Evolutionary conservation across 2,113 vertebrate species (phyloP).

Genomic region (Eira barbara): DNA sequence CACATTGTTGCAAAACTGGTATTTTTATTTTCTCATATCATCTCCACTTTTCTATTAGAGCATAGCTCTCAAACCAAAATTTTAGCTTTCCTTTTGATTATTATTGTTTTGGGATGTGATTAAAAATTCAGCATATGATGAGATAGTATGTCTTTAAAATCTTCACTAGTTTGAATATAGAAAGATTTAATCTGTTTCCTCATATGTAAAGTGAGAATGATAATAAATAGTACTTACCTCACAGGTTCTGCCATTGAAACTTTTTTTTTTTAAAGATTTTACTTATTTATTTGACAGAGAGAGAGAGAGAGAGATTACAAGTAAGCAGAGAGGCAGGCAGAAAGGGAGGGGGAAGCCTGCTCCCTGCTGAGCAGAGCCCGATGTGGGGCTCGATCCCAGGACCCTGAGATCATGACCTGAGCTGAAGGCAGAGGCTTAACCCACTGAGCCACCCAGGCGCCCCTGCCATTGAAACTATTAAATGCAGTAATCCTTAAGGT

Average conservation of each 20-base stretch:
- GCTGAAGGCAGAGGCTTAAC: too few relatives aligned
- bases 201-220: conserved; percentile 4
- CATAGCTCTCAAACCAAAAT: conserved; percentile 1
- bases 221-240: background rate
- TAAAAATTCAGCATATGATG: conserved; percentile 35
- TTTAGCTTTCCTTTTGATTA: conserved; percentile 30
- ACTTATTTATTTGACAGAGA: too few relatives aligned
- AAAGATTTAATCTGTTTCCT: background rate
- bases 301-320: too few relatives aligned
- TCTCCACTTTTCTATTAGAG: background rate
- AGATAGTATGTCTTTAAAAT: background rate
- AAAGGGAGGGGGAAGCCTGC: too few relatives aligned
- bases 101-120: background rate
- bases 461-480: background rate
- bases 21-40: background rate
- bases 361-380: too few relatives aligned
- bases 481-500: background rate
- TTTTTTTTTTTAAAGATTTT: too few relatives aligned
- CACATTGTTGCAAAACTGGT: background rate
- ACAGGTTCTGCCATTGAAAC: background rate
- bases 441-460: too few relatives aligned
- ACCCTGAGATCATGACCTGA: too few relatives aligned
- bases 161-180: background rate
- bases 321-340: too few relatives aligned
- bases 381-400: too few relatives aligned